These are phyloP conservation scores for Blera fallax DNA, from an alignment of 2,888 invertebrate species.

Conservation along the genomic window DNA sequence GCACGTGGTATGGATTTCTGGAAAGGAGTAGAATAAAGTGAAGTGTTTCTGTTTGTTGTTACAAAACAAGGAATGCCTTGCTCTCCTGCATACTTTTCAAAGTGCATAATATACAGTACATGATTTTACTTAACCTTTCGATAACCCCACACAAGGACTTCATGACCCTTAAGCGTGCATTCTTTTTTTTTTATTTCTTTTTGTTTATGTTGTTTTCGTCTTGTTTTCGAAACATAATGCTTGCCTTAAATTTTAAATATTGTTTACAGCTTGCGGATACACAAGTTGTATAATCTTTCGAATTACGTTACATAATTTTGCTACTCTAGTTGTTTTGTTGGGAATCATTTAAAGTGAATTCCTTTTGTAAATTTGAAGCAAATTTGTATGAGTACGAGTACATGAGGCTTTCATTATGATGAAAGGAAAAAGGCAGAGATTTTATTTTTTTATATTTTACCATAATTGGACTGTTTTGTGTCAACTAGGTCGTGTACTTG, in stretches of 20 bases:
- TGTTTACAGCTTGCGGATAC: neutral
- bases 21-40: neutral
- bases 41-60: conserved; percentile 14
- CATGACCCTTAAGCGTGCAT: conserved; percentile 54
- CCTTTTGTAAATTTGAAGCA: neutral
- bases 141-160: conserved; percentile 49
- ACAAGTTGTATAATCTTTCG: conserved; percentile 8
- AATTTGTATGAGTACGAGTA: no score
- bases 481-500: neutral
- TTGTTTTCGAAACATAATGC: neutral
- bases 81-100: conserved; percentile 19
- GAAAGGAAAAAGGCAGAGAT: neutral
- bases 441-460: neutral
- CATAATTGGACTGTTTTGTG: neutral
- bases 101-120: conserved; percentile 17
- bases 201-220: neutral
- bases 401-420: neutral
- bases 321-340: neutral
- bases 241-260: neutral
- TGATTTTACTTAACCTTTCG: conserved; percentile 42
- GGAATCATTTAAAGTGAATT: neutral
- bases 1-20: conserved; percentile 8
- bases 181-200: conserved; percentile 8
- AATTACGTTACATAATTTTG: conserved; percentile 5
- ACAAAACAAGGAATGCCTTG: neutral